A percentile compares a stretch with the other conserved stretches of the same genome.
Evolutionary conservation across 2,888 invertebrate species (phyloP).

Genomic region (Busseola fusca): DNA sequence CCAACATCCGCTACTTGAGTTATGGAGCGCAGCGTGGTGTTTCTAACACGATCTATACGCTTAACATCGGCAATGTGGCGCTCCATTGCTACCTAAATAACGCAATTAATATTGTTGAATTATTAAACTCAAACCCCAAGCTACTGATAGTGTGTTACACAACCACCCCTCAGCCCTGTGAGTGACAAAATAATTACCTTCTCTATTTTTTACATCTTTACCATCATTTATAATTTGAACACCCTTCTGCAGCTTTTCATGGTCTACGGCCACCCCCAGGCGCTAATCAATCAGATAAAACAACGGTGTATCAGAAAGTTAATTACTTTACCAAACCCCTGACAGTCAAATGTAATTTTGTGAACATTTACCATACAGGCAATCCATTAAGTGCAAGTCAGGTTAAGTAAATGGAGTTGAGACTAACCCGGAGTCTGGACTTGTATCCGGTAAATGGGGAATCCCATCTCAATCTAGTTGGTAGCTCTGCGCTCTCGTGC

Average conservation of each 20-base stretch:
- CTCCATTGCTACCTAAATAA: too few relatives aligned
- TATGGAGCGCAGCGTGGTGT: too few relatives aligned
- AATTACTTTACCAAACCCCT: constrained; percentile 21
- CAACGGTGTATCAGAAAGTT: constrained; percentile 22
- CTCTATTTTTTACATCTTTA: neutral
- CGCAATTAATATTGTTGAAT: too few relatives aligned
- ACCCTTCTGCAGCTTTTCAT: constrained; percentile 7
- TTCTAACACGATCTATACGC: too few relatives aligned
- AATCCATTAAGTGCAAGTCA: neutral
- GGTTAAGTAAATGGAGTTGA: neutral
- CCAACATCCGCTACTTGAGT: too few relatives aligned
- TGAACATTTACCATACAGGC: neutral
- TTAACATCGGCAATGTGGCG: too few relatives aligned
- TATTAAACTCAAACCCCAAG: too few relatives aligned
- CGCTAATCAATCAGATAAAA: constrained; percentile 25
- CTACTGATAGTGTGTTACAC: too few relatives aligned
- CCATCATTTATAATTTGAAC: neutral
- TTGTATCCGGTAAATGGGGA: neutral
- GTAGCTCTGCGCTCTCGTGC: too few relatives aligned
- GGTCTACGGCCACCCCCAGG: neutral
- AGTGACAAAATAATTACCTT: too few relatives aligned
- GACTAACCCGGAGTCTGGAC: neutral
- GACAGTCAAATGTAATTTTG: constrained; percentile 22
- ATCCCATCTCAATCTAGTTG: too few relatives aligned
- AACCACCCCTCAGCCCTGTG: too few relatives aligned